A percentile compares a stretch with the other conserved stretches of the same genome.
Conservation (phyloP, 2,113 vertebrate genomes). For the Oncorhynchus tshawytscha region DNA sequence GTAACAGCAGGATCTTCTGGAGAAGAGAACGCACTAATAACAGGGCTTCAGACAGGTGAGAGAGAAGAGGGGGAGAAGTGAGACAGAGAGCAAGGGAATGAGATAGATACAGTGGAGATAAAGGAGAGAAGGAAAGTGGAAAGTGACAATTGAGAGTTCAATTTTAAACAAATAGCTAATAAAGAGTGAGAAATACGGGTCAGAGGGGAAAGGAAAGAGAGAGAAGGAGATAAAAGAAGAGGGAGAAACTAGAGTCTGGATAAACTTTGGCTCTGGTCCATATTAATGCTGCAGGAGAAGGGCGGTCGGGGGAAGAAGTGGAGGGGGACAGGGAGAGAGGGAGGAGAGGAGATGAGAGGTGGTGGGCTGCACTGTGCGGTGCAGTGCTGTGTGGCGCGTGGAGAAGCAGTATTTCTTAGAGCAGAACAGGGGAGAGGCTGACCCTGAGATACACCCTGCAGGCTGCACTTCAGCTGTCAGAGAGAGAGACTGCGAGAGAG, state of each 20-base stretch:
- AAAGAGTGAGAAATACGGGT: neutral
- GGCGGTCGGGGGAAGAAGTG: conserved; percentile 13
- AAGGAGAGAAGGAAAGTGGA: neutral
- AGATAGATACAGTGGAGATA: neutral
- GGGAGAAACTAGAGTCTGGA: conserved; percentile 28
- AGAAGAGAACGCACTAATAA: conserved; percentile 32
- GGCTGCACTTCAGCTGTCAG: conserved; percentile 42
- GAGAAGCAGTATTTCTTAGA: conserved; percentile 33
- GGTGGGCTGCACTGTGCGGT: conserved; percentile 50
- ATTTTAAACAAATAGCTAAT: no score
- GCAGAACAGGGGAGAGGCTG: conserved; percentile 31
- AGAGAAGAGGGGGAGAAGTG: conserved; percentile 7
- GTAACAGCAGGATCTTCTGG: neutral
- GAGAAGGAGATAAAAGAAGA: conserved; percentile 24
- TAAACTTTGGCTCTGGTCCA: conserved; percentile 34
- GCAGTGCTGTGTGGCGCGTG: conserved; percentile 38
- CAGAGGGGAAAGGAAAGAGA: conserved; percentile 29
- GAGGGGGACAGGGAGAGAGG: conserved; percentile 21
- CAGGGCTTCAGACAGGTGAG: conserved; percentile 27
- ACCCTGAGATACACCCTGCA: conserved; percentile 30
- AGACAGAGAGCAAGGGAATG: neutral
- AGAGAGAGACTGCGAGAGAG: neutral
- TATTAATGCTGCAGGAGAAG: conserved; percentile 22
- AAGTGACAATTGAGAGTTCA: neutral
- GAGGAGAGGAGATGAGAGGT: conserved; percentile 36